Evolutionary conservation across 2,888 invertebrate species (phyloP).

Genomic region (Pseudococcus viburni): DNA sequence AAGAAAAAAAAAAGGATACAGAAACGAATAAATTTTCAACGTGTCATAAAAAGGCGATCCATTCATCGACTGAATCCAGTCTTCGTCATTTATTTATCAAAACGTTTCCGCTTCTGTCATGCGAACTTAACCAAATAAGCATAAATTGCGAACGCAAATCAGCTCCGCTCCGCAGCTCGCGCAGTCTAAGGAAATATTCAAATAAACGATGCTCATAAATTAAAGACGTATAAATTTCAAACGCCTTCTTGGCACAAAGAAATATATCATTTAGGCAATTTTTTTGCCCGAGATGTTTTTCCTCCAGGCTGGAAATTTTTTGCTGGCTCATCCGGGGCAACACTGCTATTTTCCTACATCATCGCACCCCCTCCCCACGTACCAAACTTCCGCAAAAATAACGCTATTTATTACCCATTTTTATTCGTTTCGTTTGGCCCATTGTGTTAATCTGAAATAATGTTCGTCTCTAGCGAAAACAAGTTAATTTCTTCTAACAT

Average conservation of each 20-base stretch:
- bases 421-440: slow-evolving; percentile 65
- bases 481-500: slow-evolving; percentile 64
- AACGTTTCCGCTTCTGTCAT: slow-evolving; percentile 29
- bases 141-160: slow-evolving; percentile 32
- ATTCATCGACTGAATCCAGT: slow-evolving; percentile 28
- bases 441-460: slow-evolving; percentile 65
- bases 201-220: slow-evolving; percentile 55
- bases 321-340: slow-evolving; percentile 39
- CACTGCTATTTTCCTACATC: slow-evolving; percentile 47
- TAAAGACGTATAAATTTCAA: slow-evolving; percentile 46
- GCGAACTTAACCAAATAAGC: slow-evolving; percentile 52
- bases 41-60: slow-evolving; percentile 47
- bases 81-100: slow-evolving; percentile 45
- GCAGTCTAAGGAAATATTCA: slow-evolving; percentile 31
- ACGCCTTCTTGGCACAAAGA: slow-evolving; percentile 50
- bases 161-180: neutral
- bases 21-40: slow-evolving; percentile 35
- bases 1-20: neutral
- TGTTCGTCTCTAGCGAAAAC: slow-evolving; percentile 62
- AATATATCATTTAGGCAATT: slow-evolving; percentile 49
- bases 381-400: slow-evolving; percentile 56
- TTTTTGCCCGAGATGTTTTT: slow-evolving; percentile 1
- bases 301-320: neutral
- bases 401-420: slow-evolving; percentile 66
- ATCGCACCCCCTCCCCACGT: neutral